A percentile compares a stretch with the other conserved stretches of the same genome.
These are phyloP conservation scores for Phyllotreta cruciferae DNA, from an alignment of 2,888 invertebrate species.

Conservation along the genomic window DNA sequence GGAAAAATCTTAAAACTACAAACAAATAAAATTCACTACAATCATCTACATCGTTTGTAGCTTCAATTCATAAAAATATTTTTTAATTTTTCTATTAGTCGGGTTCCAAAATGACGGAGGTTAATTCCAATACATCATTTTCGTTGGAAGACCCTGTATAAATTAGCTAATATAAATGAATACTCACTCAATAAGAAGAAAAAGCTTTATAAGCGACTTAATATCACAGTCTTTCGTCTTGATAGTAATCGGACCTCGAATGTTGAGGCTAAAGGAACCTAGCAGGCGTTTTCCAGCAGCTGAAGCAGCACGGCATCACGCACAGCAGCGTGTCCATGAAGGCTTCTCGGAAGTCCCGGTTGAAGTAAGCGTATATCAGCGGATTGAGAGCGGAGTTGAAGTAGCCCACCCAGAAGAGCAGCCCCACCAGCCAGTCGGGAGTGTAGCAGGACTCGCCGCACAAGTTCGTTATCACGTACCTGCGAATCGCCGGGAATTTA, in stretches of 20 bases:
- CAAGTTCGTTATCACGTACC: constrained; percentile 84
- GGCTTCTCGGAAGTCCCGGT: constrained; percentile 95
- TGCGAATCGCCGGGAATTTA: constrained; percentile 56
- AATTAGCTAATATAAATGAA: constrained; percentile 5
- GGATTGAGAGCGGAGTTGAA: constrained; percentile 96
- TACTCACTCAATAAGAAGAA: constrained; percentile 26
- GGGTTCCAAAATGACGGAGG: background rate
- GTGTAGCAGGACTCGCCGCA: constrained; percentile 74
- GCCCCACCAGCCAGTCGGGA: constrained; percentile 72
- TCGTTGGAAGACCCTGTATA: background rate
- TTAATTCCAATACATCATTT: background rate
- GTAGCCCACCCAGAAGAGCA: constrained; percentile 94
- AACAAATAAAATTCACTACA: no score
- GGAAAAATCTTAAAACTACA: no score
- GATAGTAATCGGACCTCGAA: constrained; percentile 47
- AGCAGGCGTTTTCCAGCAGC: constrained; percentile 74
- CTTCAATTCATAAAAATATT: no score
- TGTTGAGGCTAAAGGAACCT: constrained; percentile 61
- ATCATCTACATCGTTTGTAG: no score
- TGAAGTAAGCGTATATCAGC: constrained; percentile 94
- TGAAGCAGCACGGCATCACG: constrained; percentile 83
- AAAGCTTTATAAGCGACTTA: constrained; percentile 24
- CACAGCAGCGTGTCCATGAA: constrained; percentile 91
- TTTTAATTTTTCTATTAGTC: no score
- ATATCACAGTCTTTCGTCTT: constrained; percentile 56